Evolutionary conservation across 2,797 vertebrate genomes (phyloP).

Genomic region (Sebastes nivosus): DNA sequence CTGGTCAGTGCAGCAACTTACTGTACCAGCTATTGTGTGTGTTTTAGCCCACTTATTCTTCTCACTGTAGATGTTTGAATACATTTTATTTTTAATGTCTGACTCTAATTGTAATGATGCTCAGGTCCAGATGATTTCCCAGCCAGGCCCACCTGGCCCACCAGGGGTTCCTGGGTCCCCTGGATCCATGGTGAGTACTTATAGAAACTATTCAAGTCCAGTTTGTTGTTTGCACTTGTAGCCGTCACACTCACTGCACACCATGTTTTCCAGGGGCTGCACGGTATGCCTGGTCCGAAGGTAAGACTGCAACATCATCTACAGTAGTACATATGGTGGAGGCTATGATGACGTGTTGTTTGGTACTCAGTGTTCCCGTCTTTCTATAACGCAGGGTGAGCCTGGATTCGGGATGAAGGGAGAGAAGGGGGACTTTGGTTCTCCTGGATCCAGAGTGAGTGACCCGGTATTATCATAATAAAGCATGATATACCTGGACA

Average conservation of each 20-base stretch:
- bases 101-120: neutral
- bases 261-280: constrained; percentile 76
- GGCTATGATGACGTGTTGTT: neutral
- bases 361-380: constrained; percentile 32
- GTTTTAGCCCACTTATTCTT: neutral
- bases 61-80: neutral
- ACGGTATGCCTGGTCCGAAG: constrained; percentile 83
- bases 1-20: constrained; percentile 81
- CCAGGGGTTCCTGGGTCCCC: constrained; percentile 86
- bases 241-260: constrained; percentile 20
- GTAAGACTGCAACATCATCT: constrained; percentile 53
- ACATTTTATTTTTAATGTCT: neutral
- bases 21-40: neutral
- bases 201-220: neutral
- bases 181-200: constrained; percentile 75
- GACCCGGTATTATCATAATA: neutral
- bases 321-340: neutral
- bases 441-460: constrained; percentile 72
- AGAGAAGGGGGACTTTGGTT: constrained; percentile 77
- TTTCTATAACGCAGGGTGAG: constrained; percentile 76
- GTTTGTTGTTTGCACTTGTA: neutral
- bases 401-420: constrained; percentile 75
- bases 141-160: constrained; percentile 90
- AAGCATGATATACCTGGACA: neutral
- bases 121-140: constrained; percentile 89